Evolutionary conservation across 2,113 vertebrate genomes (phyloP).

Genomic region (Uropsilus gracilis): DNA sequence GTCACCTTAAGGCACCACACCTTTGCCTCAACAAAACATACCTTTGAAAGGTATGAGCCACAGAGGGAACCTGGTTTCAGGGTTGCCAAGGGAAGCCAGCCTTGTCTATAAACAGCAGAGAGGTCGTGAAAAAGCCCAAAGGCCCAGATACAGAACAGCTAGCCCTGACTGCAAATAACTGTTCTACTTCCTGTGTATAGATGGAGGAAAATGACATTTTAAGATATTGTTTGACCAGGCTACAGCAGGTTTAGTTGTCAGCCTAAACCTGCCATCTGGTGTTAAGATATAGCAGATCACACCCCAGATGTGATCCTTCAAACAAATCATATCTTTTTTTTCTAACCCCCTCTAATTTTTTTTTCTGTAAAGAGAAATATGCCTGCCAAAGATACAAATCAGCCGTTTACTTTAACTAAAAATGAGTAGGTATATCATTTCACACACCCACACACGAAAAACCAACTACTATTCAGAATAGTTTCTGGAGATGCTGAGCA

Average conservation of each 20-base stretch:
- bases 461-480: constrained; percentile 48
- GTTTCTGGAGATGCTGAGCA: constrained; percentile 62
- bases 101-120: constrained; percentile 85
- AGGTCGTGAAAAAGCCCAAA: constrained; percentile 68
- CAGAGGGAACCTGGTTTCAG: constrained; percentile 82
- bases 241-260: constrained; percentile 81
- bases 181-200: constrained; percentile 83
- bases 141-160: constrained; percentile 58
- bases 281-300: constrained; percentile 86
- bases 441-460: constrained; percentile 9
- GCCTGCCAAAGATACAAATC: constrained; percentile 79
- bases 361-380: constrained; percentile 45
- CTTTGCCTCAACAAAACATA: constrained; percentile 87
- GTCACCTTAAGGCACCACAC: constrained; percentile 90
- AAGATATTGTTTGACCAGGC: constrained; percentile 79
- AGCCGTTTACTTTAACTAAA: constrained; percentile 70
- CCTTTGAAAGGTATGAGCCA: constrained; percentile 84
- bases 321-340: constrained; percentile 81
- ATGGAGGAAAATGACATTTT: constrained; percentile 56
- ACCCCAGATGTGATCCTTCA: constrained; percentile 85
- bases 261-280: constrained; percentile 89
- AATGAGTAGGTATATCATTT: constrained; percentile 78
- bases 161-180: constrained; percentile 66
- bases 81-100: constrained; percentile 86
- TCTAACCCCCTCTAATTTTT: neutral